Conservation (phyloP, 1,140 invertebrate species). For the Lysiphlebus fabarum region DNA sequence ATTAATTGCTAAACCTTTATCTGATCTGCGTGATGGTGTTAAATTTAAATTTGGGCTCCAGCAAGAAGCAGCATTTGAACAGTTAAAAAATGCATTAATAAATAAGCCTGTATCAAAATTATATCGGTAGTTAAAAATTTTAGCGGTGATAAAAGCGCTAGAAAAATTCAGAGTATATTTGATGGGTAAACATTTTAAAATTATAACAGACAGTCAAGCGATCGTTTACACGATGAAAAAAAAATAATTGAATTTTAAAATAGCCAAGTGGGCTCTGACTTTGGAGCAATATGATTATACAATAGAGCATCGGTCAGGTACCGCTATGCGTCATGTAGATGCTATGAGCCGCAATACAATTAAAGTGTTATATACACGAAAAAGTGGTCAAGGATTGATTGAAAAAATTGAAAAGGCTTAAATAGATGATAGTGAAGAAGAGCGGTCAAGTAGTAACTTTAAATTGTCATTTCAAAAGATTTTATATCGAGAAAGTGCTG, state of each 20-base stretch:
- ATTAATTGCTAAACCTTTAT: conserved; percentile 24
- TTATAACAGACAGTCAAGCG: conserved; percentile 42
- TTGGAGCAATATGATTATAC: too few species aligned
- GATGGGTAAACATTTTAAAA: conserved; percentile 39
- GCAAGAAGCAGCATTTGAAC: conserved; percentile 18
- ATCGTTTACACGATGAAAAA: conserved; percentile 39
- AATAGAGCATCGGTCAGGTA: too few species aligned
- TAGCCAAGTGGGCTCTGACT: conserved; percentile 41
- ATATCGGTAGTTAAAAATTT: conserved; percentile 25
- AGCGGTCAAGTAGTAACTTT: conserved; percentile 7
- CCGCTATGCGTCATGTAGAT: conserved; percentile 28
- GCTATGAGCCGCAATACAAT: conserved; percentile 30
- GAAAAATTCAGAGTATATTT: conserved; percentile 48
- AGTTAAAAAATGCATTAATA: conserved; percentile 12
- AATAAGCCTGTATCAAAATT: conserved; percentile 17
- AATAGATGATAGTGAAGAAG: conserved; percentile 11
- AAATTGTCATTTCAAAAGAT: conserved; percentile 7
- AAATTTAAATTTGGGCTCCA: conserved; percentile 21
- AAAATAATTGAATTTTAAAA: conserved; percentile 32
- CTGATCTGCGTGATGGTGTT: conserved; percentile 19
- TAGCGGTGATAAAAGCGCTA: conserved; percentile 37
- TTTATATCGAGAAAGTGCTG: conserved; percentile 15
- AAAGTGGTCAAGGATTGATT: conserved; percentile 6
- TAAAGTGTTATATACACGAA: conserved; percentile 15
- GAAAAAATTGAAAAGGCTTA: conserved; percentile 18